Evolutionary conservation across 1,140 invertebrate genomes (phyloP).

Genomic region (Andricus grossulariae): DNA sequence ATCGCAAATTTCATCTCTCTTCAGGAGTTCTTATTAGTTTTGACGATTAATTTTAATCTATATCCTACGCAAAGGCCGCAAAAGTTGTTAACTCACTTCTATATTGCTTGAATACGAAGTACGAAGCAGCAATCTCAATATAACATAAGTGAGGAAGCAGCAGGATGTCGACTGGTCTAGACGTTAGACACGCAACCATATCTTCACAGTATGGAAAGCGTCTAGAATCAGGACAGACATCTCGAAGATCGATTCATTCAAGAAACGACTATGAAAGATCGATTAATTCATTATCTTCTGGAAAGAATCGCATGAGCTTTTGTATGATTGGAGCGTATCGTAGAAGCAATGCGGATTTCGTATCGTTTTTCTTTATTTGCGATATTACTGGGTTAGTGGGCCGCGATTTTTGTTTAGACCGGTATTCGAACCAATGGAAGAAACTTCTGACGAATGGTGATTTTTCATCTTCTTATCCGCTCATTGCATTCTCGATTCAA

Average conservation of each 20-base stretch:
- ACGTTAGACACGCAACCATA: not conserved
- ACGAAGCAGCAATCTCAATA: too few relatives aligned
- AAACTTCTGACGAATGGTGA: slow-evolving; percentile 18
- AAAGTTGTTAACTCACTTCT: too few relatives aligned
- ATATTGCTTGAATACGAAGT: too few relatives aligned
- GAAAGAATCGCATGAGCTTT: not conserved
- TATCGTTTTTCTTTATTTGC: slow-evolving; percentile 15
- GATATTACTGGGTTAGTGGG: slow-evolving; percentile 59
- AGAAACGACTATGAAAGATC: slow-evolving; percentile 20
- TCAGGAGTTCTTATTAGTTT: too few relatives aligned
- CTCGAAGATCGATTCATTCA: slow-evolving; percentile 15
- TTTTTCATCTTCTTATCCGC: slow-evolving; percentile 58
- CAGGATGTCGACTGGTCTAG: slow-evolving; percentile 9
- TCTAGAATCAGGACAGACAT: slow-evolving; percentile 18
- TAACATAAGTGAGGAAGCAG: slow-evolving; percentile 6
- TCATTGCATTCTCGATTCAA: slow-evolving; percentile 47
- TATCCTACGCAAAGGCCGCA: too few relatives aligned
- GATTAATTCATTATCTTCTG: slow-evolving; percentile 20
- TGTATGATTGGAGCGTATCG: not conserved
- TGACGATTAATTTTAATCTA: too few relatives aligned
- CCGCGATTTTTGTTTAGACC: slow-evolving; percentile 54
- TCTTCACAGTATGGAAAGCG: not conserved
- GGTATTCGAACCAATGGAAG: slow-evolving; percentile 1
- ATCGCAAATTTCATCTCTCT: too few relatives aligned
- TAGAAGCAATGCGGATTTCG: not conserved